Evolutionary conservation across 1,140 invertebrate species (phyloP).

Genomic region (Ips nitidus): DNA sequence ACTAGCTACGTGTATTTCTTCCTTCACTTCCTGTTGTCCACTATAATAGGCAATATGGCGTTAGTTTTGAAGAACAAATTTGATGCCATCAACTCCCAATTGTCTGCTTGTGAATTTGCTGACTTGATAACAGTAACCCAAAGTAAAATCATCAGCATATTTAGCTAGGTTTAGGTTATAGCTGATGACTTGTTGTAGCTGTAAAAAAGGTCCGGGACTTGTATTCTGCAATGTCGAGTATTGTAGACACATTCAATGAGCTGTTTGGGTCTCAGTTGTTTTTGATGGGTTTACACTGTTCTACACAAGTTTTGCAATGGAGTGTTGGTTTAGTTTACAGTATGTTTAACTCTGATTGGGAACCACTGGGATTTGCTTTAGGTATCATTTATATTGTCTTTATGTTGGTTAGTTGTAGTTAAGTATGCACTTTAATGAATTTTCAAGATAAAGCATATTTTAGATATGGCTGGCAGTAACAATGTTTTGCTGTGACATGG

Average conservation of each 20-base stretch:
- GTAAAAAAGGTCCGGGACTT: conserved; percentile 21
- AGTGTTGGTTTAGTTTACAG: conserved; percentile 21
- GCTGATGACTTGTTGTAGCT: neutral
- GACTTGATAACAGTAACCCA: conserved; percentile 10
- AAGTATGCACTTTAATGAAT: neutral
- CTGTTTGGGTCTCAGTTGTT: conserved; percentile 28
- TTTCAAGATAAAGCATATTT: neutral
- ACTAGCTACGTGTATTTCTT: conserved; percentile 31
- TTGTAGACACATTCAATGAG: conserved; percentile 25
- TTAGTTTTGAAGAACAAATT: conserved; percentile 29
- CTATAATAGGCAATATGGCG: conserved; percentile 32
- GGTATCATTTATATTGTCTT: conserved; percentile 27
- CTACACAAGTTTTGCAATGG: conserved; percentile 29
- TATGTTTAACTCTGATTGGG: conserved; percentile 15
- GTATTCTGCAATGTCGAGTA: neutral
- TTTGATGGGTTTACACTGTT: conserved; percentile 34
- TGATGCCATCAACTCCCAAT: conserved; percentile 18
- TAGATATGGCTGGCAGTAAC: conserved; percentile 30
- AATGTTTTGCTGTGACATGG: conserved; percentile 33
- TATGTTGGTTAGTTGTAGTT: conserved; percentile 19
- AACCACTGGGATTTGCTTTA: conserved; percentile 1
- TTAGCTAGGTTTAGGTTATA: neutral
- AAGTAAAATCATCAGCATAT: conserved; percentile 2
- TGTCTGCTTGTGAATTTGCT: conserved; percentile 13
- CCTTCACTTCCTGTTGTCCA: conserved; percentile 25